phyloP scores from a whole-genome alignment of 2,888 invertebrate genomes.

The Geophilus truncorum region DNA sequence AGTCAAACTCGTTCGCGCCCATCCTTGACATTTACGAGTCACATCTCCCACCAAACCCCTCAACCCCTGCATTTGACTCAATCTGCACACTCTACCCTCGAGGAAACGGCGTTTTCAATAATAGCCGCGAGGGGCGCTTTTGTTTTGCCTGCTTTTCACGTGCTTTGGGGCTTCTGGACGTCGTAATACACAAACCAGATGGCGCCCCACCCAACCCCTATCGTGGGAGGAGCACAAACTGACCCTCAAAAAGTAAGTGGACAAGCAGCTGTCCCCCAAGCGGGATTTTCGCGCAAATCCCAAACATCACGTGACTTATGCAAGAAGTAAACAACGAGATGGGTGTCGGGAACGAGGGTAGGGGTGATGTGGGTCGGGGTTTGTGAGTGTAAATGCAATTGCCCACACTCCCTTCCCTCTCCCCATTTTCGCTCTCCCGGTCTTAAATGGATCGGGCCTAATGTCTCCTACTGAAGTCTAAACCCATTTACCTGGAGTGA shows the following conservation, averaged over 20 bases:
- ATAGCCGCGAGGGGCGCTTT: background rate
- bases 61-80: background rate
- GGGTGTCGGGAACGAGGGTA: background rate
- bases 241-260: background rate
- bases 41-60: background rate
- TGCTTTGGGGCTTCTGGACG: background rate
- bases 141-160: background rate
- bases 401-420: background rate
- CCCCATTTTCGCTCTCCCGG: background rate
- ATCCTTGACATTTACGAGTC: background rate
- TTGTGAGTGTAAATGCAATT: background rate
- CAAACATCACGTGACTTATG: background rate
- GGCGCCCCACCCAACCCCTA: background rate
- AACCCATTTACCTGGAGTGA: conserved; percentile 31
- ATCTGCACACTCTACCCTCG: background rate
- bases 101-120: background rate
- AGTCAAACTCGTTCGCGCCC: background rate
- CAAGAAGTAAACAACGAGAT: background rate
- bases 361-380: no score
- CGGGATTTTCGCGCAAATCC: no score
- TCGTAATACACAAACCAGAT: background rate
- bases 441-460: conserved; percentile 7
- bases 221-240: background rate
- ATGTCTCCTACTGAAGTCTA: conserved; percentile 29
- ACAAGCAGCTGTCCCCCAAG: background rate